Conservation (phyloP, 2,113 vertebrate species). For the Brachyhypopomus occidentalis region DNA sequence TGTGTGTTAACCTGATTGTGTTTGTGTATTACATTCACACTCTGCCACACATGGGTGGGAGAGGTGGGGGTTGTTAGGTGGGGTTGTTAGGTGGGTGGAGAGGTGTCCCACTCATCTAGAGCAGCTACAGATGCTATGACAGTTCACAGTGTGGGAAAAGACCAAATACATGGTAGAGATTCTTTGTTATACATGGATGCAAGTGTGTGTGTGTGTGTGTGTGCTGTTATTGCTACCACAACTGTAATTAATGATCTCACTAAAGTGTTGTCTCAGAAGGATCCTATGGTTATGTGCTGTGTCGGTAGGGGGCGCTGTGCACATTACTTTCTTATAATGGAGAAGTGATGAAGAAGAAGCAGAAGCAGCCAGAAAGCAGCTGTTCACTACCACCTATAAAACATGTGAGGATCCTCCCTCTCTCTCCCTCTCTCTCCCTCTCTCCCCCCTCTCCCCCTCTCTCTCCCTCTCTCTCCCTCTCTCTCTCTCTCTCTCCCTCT, state of each 20-base stretch:
- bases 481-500: constrained; percentile 73
- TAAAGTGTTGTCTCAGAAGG: constrained; percentile 50
- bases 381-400: constrained; percentile 42
- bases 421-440: constrained; percentile 53
- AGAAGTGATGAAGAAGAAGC: constrained; percentile 48
- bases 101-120: background rate
- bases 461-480: constrained; percentile 70
- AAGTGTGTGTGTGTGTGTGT: constrained; percentile 22
- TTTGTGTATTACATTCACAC: background rate
- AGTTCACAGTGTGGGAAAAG: constrained; percentile 26
- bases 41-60: background rate
- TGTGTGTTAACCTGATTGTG: background rate
- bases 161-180: background rate
- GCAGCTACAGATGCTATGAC: background rate
- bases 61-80: too few species aligned
- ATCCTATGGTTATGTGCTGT: background rate
- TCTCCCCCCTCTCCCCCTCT: constrained; percentile 15
- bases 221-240: constrained; percentile 51
- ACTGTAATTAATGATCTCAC: constrained; percentile 69
- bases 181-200: background rate
- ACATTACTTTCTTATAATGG: constrained; percentile 29
- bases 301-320: constrained; percentile 55
- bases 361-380: constrained; percentile 53
- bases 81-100: too few species aligned
- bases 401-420: constrained; percentile 64